phyloP scores from a whole-genome alignment of 2,113 vertebrate species.

The Paratilapia polleni region DNA sequence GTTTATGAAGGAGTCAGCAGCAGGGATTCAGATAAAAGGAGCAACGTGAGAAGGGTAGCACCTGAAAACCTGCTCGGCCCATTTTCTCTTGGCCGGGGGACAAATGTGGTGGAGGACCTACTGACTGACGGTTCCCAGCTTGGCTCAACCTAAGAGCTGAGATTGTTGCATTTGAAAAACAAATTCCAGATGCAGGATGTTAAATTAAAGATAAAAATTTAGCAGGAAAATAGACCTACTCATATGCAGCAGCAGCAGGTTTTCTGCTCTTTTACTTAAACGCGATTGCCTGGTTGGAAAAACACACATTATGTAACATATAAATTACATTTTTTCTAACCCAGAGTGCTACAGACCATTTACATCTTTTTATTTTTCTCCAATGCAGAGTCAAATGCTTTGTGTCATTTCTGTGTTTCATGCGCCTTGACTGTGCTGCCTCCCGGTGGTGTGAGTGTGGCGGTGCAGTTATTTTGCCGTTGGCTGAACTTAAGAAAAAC shows the following conservation, averaged over 20 bases:
- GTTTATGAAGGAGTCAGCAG: neutral
- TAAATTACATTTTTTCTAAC: neutral
- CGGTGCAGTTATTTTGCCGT: slow-evolving; percentile 7
- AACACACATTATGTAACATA: neutral
- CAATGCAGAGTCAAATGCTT: slow-evolving; percentile 29
- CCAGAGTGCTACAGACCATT: neutral
- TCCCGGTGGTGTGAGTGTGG: slow-evolving; percentile 36
- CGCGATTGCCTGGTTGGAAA: neutral
- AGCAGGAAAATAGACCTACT: neutral
- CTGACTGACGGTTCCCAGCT: too few species aligned
- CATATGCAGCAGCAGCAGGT: neutral
- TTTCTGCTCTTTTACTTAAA: neutral
- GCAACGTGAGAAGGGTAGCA: neutral
- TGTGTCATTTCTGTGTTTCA: slow-evolving; percentile 22
- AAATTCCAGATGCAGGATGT: neutral
- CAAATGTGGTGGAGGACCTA: neutral
- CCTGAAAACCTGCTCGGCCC: slow-evolving; percentile 4
- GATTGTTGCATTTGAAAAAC: too few species aligned
- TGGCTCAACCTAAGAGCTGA: neutral
- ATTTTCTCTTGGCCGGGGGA: neutral
- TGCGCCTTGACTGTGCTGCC: slow-evolving; percentile 70
- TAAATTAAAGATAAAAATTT: too few species aligned
- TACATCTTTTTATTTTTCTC: neutral
- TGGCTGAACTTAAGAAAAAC: neutral
- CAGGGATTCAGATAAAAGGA: neutral